Percentiles rank a stretch among this genome's conserved stretches.
phyloP scores from a whole-genome alignment of 2,113 vertebrate genomes.

The Indri indri region DNA sequence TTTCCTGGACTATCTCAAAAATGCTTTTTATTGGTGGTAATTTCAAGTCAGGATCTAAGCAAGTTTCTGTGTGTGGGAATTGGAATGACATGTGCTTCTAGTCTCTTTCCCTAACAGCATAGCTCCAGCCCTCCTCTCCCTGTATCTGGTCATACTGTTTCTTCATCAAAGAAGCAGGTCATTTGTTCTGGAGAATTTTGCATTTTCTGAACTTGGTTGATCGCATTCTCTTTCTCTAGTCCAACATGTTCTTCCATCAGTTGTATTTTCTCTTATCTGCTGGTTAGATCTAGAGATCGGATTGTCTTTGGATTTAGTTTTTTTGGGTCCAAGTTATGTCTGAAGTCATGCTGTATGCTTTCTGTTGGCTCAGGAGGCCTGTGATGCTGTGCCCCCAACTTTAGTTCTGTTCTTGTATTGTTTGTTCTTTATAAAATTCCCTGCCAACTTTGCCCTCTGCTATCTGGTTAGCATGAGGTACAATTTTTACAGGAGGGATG shows the following conservation, averaged over 20 bases:
- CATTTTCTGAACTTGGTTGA: not conserved
- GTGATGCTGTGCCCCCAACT: not conserved
- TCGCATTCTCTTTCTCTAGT: not conserved
- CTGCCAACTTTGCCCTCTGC: not conserved
- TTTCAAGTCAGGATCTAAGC: not conserved
- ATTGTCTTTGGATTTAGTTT: not conserved
- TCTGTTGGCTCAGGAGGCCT: not conserved
- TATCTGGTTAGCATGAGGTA: not conserved
- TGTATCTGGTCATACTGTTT: not conserved
- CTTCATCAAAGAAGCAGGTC: not conserved
- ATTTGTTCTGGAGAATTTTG: not conserved
- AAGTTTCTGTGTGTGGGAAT: not conserved
- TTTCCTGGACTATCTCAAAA: not conserved
- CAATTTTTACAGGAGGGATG: not conserved
- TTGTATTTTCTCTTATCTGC: not conserved
- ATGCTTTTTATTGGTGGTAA: not conserved
- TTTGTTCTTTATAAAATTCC: not conserved
- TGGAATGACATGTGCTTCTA: too few relatives aligned
- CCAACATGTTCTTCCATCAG: not conserved
- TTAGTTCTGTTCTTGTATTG: not conserved
- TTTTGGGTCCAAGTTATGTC: not conserved
- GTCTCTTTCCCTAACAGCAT: too few relatives aligned
- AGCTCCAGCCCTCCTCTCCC: not conserved
- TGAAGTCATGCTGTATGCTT: not conserved
- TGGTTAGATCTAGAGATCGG: not conserved